phyloP scores from a whole-genome alignment of 2,113 vertebrate genomes.

The Bungarus multicinctus region DNA sequence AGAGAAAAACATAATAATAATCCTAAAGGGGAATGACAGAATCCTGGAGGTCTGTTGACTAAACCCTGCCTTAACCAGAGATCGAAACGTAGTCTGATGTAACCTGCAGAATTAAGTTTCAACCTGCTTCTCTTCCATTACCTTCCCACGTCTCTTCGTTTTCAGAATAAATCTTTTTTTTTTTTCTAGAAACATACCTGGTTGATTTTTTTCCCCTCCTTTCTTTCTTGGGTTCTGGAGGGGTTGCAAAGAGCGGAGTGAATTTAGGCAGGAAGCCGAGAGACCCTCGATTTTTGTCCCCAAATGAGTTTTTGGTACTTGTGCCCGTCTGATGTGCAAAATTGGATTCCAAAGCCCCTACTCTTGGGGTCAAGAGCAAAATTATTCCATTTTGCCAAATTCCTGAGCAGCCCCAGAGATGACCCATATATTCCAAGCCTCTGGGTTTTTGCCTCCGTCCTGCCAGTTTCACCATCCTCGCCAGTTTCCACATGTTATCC shows the following conservation, averaged over 20 bases:
- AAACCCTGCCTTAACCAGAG: not conserved
- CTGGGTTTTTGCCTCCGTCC: too few species aligned
- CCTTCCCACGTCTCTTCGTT: not conserved
- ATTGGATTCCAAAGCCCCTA: too few species aligned
- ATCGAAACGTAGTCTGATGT: too few species aligned
- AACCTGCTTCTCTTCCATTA: not conserved
- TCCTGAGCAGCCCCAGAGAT: too few species aligned
- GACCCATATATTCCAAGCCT: too few species aligned
- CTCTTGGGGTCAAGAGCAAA: too few species aligned
- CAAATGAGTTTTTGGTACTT: too few species aligned
- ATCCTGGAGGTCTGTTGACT: fast-evolving
- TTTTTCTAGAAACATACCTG: not conserved
- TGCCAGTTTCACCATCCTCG: too few species aligned
- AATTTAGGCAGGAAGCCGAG: not conserved
- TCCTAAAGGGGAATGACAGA: fast-evolving
- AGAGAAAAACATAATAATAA: not conserved
- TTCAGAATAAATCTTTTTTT: not conserved
- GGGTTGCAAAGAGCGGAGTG: not conserved
- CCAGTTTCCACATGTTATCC: too few species aligned
- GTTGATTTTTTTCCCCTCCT: not conserved
- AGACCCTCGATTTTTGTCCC: not conserved
- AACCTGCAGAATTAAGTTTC: not conserved
- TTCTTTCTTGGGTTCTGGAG: too few species aligned
- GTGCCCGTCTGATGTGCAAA: too few species aligned
- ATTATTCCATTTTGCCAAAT: too few species aligned